Evolutionary conservation across 2,113 vertebrate species (phyloP), one percentile per base, ranked within the genome.

Genomic region (Chelonoidis abingdonii): DNA sequence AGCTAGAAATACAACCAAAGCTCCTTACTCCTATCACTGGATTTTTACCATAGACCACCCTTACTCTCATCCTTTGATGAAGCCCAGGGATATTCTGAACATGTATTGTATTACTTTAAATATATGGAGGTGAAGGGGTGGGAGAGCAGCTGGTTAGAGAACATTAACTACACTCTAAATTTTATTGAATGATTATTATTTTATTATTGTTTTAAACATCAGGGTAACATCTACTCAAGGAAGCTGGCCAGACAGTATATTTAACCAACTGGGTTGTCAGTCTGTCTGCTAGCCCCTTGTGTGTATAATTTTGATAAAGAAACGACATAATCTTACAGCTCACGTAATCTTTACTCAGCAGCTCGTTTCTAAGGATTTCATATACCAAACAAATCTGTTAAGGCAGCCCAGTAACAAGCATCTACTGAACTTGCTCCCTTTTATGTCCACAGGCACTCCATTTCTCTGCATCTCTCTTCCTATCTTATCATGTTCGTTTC

Each of bases 71-170:
- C 38, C 16, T 4, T 53, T 80, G 49, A 86, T 72, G 53, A 54
- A 54, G 19, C 78, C 78, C 72, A 80, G 13, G 59, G 79, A 35
- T 10, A 38, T 47, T 88, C 79, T 24, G 59, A 81, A 21, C 54
- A 47, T 1, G 0, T 11, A 47, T 11, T 62, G 2, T 0, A 0
- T 8, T 38, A 10, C 24, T 19, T 47, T 7, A 12, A 24, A 35
- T 4, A 47, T 3, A 62, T 47, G 2, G 3, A 72, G 80, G 47
- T 0, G 22, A 53, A 27, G 6, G 75, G 3, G 1, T 8, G 3
- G 38, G 44, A 17, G 24, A 92, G n/a, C 6, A 50, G 24, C 10
- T 72, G n/a, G n/a, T 72, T 10, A 72, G 4, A 72, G 65, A 72
- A 38, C n/a, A 10, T 9, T 72, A 72, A 38, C 19, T 22, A 35